Evolutionary conservation across 2,888 invertebrate species (phyloP).

Genomic region (Scaeva pyrastri): DNA sequence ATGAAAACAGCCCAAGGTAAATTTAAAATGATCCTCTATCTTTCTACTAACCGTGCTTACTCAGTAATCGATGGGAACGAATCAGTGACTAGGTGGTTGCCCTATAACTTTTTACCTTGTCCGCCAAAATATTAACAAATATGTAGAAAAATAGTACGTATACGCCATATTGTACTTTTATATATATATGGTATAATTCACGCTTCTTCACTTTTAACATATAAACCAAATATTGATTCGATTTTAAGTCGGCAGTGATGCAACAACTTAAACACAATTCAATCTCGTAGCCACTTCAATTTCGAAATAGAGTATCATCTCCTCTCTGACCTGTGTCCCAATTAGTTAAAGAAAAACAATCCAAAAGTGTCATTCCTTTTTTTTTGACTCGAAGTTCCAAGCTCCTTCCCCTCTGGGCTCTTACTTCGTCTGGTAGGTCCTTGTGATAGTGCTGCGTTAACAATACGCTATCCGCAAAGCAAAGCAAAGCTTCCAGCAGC

Average conservation of each 20-base stretch:
- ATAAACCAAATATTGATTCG: neutral
- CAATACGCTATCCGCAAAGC: constrained; percentile 35
- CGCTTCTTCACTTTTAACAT: no score
- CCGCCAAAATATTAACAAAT: no score
- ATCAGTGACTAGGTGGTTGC: no score
- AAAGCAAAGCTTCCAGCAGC: constrained; percentile 46
- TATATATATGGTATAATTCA: no score
- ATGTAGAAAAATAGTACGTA: neutral
- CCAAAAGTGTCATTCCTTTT: neutral
- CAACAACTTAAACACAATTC: neutral
- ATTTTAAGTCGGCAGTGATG: neutral
- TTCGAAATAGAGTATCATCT: constrained; percentile 4
- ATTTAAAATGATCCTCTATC: no score
- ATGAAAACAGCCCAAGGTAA: no score
- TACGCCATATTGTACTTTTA: constrained; percentile 6
- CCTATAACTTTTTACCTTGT: no score
- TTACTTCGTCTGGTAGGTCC: constrained; percentile 32
- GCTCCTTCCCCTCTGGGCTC: neutral
- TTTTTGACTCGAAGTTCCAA: neutral
- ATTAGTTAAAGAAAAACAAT: constrained; percentile 13
- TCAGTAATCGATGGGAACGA: no score
- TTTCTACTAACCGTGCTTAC: no score
- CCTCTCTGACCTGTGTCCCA: constrained; percentile 33
- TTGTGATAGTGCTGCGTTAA: constrained; percentile 40
- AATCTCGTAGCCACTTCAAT: neutral